Conservation (phyloP, 2,113 vertebrate species). For the Cryptomyrus ogoouensis region DNA sequence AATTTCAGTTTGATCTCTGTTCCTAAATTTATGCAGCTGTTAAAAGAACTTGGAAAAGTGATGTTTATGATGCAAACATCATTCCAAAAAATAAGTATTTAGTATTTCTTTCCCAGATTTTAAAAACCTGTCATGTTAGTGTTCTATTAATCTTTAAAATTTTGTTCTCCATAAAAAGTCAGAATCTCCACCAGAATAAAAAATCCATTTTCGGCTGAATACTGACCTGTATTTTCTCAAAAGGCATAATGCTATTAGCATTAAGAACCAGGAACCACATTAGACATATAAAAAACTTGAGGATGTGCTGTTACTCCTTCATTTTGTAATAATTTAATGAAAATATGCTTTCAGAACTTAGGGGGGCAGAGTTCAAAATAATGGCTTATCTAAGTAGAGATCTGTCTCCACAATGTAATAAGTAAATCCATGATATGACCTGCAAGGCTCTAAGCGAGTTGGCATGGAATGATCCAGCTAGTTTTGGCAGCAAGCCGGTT, state of each 20-base stretch:
- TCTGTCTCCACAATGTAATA: not conserved
- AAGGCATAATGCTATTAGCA: not conserved
- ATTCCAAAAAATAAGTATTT: no score
- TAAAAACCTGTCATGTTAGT: not conserved
- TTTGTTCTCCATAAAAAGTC: not conserved
- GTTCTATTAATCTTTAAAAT: not conserved
- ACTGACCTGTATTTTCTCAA: not conserved
- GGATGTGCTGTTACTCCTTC: not conserved
- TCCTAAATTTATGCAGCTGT: not conserved
- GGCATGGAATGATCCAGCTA: not conserved
- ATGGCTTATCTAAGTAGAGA: not conserved
- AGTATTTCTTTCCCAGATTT: not conserved
- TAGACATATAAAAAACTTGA: not conserved
- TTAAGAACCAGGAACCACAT: not conserved
- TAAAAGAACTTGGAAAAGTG: not conserved
- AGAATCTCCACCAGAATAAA: not conserved
- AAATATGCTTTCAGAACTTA: not conserved
- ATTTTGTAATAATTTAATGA: not conserved
- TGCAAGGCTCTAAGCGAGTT: not conserved
- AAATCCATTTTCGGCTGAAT: not conserved
- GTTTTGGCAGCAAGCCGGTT: not conserved
- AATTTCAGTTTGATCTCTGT: not conserved
- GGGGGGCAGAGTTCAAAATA: not conserved
- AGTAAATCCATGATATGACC: not conserved
- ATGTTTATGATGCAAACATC: not conserved